phyloP scores from a whole-genome alignment of 2,113 vertebrate species.

The Tympanuchus pallidicinctus region DNA sequence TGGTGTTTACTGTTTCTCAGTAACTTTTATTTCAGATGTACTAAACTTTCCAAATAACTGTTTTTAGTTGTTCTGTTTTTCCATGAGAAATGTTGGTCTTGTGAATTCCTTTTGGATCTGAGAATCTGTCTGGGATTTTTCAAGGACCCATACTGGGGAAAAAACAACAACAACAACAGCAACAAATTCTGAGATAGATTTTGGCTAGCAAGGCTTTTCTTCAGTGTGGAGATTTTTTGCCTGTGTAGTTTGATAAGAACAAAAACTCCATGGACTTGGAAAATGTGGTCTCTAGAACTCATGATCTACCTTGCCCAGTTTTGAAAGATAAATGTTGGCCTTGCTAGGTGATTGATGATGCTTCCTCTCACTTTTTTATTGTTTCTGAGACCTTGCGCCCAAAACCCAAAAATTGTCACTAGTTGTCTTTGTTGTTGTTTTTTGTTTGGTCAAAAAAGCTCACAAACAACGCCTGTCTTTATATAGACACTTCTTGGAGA shows the following conservation, averaged over 20 bases:
- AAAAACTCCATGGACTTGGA: not conserved
- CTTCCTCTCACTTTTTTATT: no score
- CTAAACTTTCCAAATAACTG: not conserved
- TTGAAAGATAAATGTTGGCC: not conserved
- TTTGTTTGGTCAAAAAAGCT: not conserved
- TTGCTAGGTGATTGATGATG: not conserved
- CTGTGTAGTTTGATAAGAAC: not conserved
- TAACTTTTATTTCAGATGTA: not conserved
- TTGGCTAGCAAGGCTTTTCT: not conserved
- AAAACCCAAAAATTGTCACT: not conserved
- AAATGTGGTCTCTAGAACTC: not conserved
- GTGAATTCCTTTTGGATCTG: not conserved
- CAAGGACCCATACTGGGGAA: not conserved
- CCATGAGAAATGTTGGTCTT: not conserved
- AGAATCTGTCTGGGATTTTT: not conserved
- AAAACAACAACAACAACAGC: not conserved
- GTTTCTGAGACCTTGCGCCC: not conserved
- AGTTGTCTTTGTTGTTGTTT: not conserved
- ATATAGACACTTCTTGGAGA: not conserved
- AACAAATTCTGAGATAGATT: not conserved
- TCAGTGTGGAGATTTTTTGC: not conserved
- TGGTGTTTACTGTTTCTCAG: not conserved
- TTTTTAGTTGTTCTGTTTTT: not conserved
- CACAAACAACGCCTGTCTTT: not conserved
- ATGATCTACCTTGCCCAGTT: not conserved